Conservation (phyloP, 2,888 invertebrate genomes). For the Lamellibrachia columna region DNA sequence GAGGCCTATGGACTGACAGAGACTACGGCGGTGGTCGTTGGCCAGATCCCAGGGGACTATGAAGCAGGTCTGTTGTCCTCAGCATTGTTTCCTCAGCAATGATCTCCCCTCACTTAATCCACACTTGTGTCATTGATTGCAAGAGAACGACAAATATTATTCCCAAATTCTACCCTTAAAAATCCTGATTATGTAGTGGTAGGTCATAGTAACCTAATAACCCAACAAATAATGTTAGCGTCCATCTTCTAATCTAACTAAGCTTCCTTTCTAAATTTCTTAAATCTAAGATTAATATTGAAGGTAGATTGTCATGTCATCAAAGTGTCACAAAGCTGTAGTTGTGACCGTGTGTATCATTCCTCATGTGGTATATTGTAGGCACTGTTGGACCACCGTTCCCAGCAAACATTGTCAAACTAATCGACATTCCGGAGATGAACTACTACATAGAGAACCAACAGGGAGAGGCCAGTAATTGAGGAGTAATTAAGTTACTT, state of each 20-base stretch:
- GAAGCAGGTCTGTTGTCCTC: neutral
- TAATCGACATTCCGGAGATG: slow-evolving; percentile 98
- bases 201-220: too few species aligned
- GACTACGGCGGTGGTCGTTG: slow-evolving; percentile 61
- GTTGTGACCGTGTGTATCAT: neutral
- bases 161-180: too few species aligned
- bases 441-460: slow-evolving; percentile 70
- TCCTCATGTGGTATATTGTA: neutral
- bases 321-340: neutral
- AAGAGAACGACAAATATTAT: neutral
- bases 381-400: slow-evolving; percentile 94
- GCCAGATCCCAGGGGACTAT: slow-evolving; percentile 58
- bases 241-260: too few species aligned
- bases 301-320: neutral
- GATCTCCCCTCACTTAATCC: neutral
- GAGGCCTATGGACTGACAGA: slow-evolving; percentile 65
- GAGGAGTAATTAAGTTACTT: neutral
- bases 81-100: neutral
- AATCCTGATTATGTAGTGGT: too few species aligned
- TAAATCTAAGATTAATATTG: neutral
- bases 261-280: neutral
- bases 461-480: slow-evolving; percentile 55
- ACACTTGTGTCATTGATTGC: neutral
- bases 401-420: slow-evolving; percentile 91
- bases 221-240: too few species aligned